Evolutionary conservation across 2,888 invertebrate species (phyloP).

Genomic region (Drosophila siamana): DNA sequence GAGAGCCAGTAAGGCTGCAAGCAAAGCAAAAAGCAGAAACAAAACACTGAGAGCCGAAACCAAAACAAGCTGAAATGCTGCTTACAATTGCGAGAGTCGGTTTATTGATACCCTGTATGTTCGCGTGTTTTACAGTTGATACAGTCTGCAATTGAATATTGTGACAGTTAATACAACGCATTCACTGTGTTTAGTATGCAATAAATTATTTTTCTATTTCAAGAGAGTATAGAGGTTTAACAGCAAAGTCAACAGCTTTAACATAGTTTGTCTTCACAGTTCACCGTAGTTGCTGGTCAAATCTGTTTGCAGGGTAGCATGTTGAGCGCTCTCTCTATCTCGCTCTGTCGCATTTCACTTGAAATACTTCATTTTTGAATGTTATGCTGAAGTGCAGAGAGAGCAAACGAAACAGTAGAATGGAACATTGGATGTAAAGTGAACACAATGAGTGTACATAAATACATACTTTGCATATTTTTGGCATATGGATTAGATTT

Average conservation of each 20-base stretch:
- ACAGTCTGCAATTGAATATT: not conserved
- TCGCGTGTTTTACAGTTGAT: not conserved
- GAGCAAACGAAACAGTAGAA: slow-evolving; percentile 15
- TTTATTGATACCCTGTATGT: not conserved
- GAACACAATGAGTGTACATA: not conserved
- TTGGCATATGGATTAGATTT: not conserved
- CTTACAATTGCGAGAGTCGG: not conserved
- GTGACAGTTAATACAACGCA: too few relatives aligned
- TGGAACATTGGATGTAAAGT: slow-evolving; percentile 6
- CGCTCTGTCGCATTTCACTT: slow-evolving; percentile 5
- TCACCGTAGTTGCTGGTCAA: not conserved
- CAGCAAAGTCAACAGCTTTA: not conserved
- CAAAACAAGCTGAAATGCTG: slow-evolving; percentile 26
- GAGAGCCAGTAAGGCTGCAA: slow-evolving; percentile 12
- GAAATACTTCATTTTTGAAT: slow-evolving; percentile 5
- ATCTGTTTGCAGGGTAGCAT: not conserved
- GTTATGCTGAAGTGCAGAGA: slow-evolving; percentile 6
- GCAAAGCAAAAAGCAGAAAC: slow-evolving; percentile 38
- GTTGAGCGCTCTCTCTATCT: not conserved
- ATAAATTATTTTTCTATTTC: not conserved
- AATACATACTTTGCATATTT: not conserved
- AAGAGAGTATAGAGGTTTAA: not conserved
- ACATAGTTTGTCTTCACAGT: not conserved
- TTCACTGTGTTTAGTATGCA: not conserved
- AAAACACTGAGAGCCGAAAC: slow-evolving; percentile 22